Conservation (phyloP, 2,113 vertebrate genomes). For the Gavia stellata region DNA sequence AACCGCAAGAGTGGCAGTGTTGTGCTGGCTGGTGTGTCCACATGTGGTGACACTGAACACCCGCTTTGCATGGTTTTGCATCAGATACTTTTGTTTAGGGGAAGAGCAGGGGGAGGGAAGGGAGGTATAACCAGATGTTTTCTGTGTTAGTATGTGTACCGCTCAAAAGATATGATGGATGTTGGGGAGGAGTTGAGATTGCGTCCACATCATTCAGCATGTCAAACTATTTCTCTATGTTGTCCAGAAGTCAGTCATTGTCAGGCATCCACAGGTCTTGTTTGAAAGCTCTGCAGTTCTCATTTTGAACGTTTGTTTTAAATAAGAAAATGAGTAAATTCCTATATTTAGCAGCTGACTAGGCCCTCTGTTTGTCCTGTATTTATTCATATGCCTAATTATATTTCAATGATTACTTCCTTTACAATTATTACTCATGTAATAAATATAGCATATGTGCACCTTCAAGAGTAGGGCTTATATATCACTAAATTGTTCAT, state of each 20-base stretch:
- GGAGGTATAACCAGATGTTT: neutral
- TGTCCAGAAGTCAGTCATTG: neutral
- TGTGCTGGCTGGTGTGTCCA: neutral
- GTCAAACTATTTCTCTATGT: neutral
- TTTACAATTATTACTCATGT: neutral
- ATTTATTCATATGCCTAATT: neutral
- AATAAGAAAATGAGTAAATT: neutral
- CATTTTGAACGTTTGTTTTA: neutral
- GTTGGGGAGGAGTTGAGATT: neutral
- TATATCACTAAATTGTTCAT: neutral
- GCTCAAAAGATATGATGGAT: neutral
- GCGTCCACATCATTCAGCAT: fast-evolving
- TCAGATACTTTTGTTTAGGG: neutral
- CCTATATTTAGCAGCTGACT: neutral
- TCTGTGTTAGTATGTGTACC: neutral
- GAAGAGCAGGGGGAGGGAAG: neutral
- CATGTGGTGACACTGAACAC: neutral
- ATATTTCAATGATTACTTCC: neutral
- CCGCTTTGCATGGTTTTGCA: neutral
- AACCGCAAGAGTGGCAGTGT: neutral
- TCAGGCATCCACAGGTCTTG: neutral
- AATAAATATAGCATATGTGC: neutral
- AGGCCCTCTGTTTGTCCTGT: neutral
- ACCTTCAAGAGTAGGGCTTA: neutral
- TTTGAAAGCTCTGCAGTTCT: neutral